Percentiles rank a stretch among this genome's conserved stretches.
phyloP scores from a whole-genome alignment of 1,140 invertebrate species.

The Penaeus japonicus region DNA sequence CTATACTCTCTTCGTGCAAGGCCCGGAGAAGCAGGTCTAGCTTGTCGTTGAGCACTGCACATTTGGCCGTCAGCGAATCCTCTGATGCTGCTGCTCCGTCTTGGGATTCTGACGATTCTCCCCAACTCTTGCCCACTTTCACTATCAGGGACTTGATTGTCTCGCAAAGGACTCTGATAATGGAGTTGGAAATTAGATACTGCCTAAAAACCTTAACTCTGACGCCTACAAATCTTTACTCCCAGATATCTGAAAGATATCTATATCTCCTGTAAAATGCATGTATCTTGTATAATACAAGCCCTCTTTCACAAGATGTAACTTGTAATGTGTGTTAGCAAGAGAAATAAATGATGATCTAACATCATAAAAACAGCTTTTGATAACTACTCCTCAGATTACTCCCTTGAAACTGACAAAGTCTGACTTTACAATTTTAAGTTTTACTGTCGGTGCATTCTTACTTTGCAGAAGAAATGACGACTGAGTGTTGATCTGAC shows the following conservation, averaged over 20 bases:
- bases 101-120: slow-evolving; percentile 57
- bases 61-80: slow-evolving; percentile 71
- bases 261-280: too few relatives aligned
- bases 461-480: slow-evolving; percentile 80
- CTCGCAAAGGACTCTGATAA: slow-evolving; percentile 75
- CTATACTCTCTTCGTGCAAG: slow-evolving; percentile 73
- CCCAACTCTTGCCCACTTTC: slow-evolving; percentile 66
- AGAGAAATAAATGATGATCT: too few relatives aligned
- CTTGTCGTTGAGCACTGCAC: slow-evolving; percentile 79
- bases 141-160: slow-evolving; percentile 81
- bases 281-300: too few relatives aligned
- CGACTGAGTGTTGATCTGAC: slow-evolving; percentile 78
- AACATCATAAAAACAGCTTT: too few relatives aligned
- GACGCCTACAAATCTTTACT: too few relatives aligned
- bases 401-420: too few relatives aligned
- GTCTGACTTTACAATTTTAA: too few relatives aligned
- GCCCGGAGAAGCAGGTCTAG: slow-evolving; percentile 77
- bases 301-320: too few relatives aligned
- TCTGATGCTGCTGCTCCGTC: slow-evolving; percentile 62
- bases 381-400: too few relatives aligned
- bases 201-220: not conserved
- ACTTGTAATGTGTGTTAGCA: too few relatives aligned
- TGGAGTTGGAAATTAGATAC: slow-evolving; percentile 1
- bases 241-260: too few relatives aligned
- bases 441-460: slow-evolving; percentile 54